These are phyloP conservation scores for Nomada fabriciana DNA, from an alignment of 2,888 invertebrate genomes.

Conservation along the genomic window DNA sequence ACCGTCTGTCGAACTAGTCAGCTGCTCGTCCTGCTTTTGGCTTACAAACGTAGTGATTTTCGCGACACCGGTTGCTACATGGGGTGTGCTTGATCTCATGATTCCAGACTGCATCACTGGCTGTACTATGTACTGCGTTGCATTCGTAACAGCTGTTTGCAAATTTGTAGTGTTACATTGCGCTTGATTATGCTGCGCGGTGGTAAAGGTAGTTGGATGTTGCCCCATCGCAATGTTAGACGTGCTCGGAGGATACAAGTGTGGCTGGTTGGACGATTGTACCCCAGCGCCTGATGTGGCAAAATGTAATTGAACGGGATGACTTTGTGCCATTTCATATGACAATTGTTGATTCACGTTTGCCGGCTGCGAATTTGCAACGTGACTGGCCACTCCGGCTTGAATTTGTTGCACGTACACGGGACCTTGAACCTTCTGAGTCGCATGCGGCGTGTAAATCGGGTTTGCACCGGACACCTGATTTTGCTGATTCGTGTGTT, in stretches of 20 bases:
- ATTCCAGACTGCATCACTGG: slow-evolving; percentile 39
- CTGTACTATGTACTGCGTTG: slow-evolving; percentile 45
- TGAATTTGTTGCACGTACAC: slow-evolving; percentile 71
- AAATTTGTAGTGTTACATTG: slow-evolving; percentile 53
- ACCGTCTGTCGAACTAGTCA: slow-evolving; percentile 77
- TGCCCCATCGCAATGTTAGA: slow-evolving; percentile 55
- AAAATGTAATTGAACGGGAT: slow-evolving; percentile 72
- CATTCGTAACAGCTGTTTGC: slow-evolving; percentile 41
- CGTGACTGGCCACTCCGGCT: slow-evolving; percentile 50
- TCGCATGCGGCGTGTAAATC: slow-evolving; percentile 79
- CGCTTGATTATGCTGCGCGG: slow-evolving; percentile 54
- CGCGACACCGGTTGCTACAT: slow-evolving; percentile 74
- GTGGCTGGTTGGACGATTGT: slow-evolving; percentile 55
- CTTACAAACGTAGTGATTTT: slow-evolving; percentile 73
- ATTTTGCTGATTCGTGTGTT: slow-evolving; percentile 66
- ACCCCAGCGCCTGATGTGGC: slow-evolving; percentile 34
- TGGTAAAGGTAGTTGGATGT: slow-evolving; percentile 51
- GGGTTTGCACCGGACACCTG: slow-evolving; percentile 63
- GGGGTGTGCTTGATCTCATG: slow-evolving; percentile 59
- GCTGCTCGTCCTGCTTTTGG: slow-evolving; percentile 73
- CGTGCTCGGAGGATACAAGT: slow-evolving; percentile 54
- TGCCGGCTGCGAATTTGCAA: slow-evolving; percentile 39
- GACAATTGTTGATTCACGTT: slow-evolving; percentile 63
- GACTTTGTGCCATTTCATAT: slow-evolving; percentile 67
- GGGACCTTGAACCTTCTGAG: slow-evolving; percentile 73